Percentiles rank a stretch among this genome's conserved stretches.
Evolutionary conservation across 2,113 vertebrate species (phyloP).

Genomic region (Sapajus apella): DNA sequence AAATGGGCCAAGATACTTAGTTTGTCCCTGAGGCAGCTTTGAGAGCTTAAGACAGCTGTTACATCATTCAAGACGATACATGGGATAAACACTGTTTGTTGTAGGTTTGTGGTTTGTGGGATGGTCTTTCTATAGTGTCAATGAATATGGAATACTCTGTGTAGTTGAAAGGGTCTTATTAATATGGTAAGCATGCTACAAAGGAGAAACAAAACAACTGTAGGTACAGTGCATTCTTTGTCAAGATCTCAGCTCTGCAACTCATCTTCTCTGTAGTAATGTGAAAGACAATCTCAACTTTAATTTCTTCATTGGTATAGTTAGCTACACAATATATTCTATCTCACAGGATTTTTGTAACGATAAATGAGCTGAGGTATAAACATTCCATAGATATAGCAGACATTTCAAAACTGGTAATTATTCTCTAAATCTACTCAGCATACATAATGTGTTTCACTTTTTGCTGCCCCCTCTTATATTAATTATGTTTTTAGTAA

Average conservation of each 20-base stretch:
- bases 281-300: not conserved
- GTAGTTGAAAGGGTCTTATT: not conserved
- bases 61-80: not conserved
- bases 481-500: not conserved
- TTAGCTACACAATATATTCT: not conserved
- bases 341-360: not conserved
- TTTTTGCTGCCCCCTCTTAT: not conserved
- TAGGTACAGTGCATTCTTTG: not conserved
- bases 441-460: not conserved
- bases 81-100: not conserved
- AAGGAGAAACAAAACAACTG: not conserved
- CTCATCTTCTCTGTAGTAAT: not conserved
- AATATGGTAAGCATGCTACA: not conserved
- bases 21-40: not conserved
- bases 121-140: not conserved
- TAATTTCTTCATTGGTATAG: not conserved
- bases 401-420: not conserved
- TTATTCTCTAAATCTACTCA: not conserved
- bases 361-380: not conserved
- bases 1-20: not conserved
- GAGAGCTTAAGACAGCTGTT: not conserved
- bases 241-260: not conserved
- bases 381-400: not conserved
- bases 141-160: not conserved
- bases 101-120: not conserved